A percentile compares a stretch with the other conserved stretches of the same genome.
Evolutionary conservation across 2,888 invertebrate species (phyloP).

Genomic region (Chrysolina americana): DNA sequence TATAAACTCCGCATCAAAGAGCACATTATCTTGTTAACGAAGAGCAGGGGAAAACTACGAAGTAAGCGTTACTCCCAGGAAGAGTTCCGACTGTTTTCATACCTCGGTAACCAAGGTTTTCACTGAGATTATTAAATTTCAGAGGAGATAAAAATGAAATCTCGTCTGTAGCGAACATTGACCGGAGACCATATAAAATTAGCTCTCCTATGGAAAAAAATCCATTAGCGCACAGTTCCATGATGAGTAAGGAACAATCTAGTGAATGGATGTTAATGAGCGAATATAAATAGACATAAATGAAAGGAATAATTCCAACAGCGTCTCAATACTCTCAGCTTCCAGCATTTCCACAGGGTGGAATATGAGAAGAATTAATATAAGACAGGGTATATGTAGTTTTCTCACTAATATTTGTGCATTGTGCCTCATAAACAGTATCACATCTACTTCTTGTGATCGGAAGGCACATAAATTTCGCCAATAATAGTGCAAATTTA

Average conservation of each 20-base stretch:
- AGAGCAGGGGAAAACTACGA: background rate
- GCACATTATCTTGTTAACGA: constrained; percentile 17
- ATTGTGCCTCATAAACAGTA: too few species aligned
- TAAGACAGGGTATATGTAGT: too few species aligned
- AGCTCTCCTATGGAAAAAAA: constrained; percentile 30
- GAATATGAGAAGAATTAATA: too few species aligned
- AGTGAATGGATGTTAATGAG: too few species aligned
- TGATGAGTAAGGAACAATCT: background rate
- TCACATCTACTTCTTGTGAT: too few species aligned
- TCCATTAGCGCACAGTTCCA: background rate
- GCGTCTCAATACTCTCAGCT: too few species aligned
- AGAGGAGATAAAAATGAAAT: constrained; percentile 41
- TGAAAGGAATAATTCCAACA: too few species aligned
- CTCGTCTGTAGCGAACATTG: constrained; percentile 40
- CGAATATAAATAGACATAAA: too few species aligned
- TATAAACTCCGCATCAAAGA: constrained; percentile 23
- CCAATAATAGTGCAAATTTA: too few species aligned
- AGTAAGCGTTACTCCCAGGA: constrained; percentile 22
- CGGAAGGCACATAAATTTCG: too few species aligned
- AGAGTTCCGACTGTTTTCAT: constrained; percentile 26
- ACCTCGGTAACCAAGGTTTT: constrained; percentile 30
- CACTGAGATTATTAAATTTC: constrained; percentile 41
- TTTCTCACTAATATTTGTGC: too few species aligned
- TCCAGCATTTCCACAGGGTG: too few species aligned
- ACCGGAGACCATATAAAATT: constrained; percentile 42